Evolutionary conservation across 37 sponge, comb jelly and placozoan genomes (phyloP).

Genomic region (Ianthella basta): DNA sequence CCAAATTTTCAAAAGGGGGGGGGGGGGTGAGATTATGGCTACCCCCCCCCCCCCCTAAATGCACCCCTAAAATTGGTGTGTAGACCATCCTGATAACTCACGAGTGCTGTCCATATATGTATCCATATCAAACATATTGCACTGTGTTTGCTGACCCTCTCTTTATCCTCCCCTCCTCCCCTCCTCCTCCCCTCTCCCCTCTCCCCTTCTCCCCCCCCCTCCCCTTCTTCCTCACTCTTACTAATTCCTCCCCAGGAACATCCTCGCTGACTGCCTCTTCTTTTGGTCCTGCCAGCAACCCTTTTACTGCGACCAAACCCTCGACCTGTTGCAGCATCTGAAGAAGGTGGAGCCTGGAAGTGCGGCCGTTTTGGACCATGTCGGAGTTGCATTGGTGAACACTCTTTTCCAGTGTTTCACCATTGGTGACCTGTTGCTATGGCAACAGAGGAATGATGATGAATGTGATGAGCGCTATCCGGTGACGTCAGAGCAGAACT

Average conservation of each 20-base stretch:
- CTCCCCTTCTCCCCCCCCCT: background rate
- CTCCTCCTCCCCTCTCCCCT: background rate
- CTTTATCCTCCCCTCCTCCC: no score
- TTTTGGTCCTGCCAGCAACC: slow-evolving; percentile 91
- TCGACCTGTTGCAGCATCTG: slow-evolving; percentile 54
- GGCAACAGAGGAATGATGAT: slow-evolving; percentile 38
- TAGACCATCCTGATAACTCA: no score
- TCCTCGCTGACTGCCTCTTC: slow-evolving; percentile 77
- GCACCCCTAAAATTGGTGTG: no score
- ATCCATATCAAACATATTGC: no score
- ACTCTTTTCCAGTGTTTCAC: slow-evolving; percentile 82
- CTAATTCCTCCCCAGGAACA: background rate
- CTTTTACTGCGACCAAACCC: slow-evolving; percentile 56
- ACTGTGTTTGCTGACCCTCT: no score
- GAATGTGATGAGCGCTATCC: slow-evolving; percentile 28
- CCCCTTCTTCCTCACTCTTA: background rate
- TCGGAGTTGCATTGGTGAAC: slow-evolving; percentile 63
- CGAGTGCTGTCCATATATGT: no score
- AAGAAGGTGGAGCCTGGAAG: slow-evolving; percentile 37
- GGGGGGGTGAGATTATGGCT: no score
- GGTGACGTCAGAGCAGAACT: background rate
- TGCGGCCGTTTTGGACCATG: slow-evolving; percentile 61
- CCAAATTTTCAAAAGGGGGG: no score
- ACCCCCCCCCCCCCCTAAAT: no score
- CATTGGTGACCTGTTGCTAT: slow-evolving; percentile 62